Base-by-base conservation (phyloP, 2,888 invertebrate species). In the Crioceris asparagi region DNA sequence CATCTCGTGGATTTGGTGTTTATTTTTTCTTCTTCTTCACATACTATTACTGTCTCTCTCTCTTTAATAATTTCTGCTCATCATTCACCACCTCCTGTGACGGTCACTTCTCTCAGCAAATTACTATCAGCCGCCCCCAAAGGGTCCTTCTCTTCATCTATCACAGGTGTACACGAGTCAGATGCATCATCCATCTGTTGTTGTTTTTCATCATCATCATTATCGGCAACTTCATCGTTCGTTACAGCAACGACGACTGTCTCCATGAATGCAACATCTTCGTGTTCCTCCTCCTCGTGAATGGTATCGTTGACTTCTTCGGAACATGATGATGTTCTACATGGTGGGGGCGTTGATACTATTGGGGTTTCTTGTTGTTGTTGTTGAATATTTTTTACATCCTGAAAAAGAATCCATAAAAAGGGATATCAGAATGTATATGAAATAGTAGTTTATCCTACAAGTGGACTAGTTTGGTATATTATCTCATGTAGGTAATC, bases 291-390 rank as follows among this genome's bases (percentile, higher is more conserved):
- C 43, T 64, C 62, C 49, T 33, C 33, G 23, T n/a, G 19, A 14
- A 62, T 61, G 4, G 61, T 61, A 43, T 60, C 55, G n/a, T 60
- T 47, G n/a, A 60, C 54, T 44, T 62, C 62, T 38, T 62, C 60
- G 17, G 50, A 49, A n/a, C n/a, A n/a, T 16, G 52, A 56, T 33
- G 33, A 33, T 11, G 23, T 53, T 29, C 52, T 47, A 29, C 48
- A 51, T 4, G 50, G 48, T 16, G 38, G 39, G 8, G 47, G 38
- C n/a, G n/a, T n/a, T n/a, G n/a, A n/a, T n/a, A n/a, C n/a, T n/a
- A n/a, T n/a, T n/a, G n/a, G n/a, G n/a, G n/a, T n/a, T n/a, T n/a
- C n/a, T n/a, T 27, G 12, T n/a, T 48, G 35, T 15, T 37, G 45
- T 40, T 56, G 57, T 23, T 54, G 52, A 2, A 33, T 33, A 16